Base-by-base conservation (phyloP, 2,797 vertebrate species). In the Podarcis siculus region DNA sequence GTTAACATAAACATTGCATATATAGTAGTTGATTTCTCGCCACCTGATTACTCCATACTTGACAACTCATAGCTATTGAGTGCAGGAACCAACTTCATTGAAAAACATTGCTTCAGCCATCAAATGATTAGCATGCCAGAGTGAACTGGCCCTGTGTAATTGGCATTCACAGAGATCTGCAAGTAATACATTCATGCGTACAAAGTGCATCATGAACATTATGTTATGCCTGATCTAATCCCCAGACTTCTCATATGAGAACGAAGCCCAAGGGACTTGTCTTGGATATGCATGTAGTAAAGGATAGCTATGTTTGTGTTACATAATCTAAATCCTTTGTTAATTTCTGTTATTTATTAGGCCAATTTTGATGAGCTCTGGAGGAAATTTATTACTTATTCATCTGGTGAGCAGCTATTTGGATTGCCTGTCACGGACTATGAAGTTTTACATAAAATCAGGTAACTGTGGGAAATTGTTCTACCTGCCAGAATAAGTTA, bases 351-450 rank as follows among this genome's bases (percentile, higher is more conserved):
- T 39, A 85, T 90, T 90, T 35, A 78, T 82, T 87, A 98, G 98
- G 93, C 90, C 91, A 95, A 88, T 91, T 98, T 98, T 94, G 97
- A 98, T 94, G 96, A 97, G 32, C 92, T 98, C 2, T 98, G 97
- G 97, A 97, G 90, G 94, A 98, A 97, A 88, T 98, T 97, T 92
- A 94, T 95, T 91, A 98, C 97, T 0, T 98, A 98, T 86, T 98
- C 96, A 3, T 95, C 97, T 71, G 98, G 97, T 32, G 97, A 98
- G 82, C 95, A 97, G 82, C 96, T 98, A 82, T 98, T 98, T 94
- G 98, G 98, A 66, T 94, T 98, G 87, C 97, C 98, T 89, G 96
- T 98, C 89, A 98, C 98, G 84, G 95, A 98, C 6, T 98, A 97
- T 92, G 96, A 97, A 32, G 81, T 95, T 95, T 94, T 98, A 82